These are phyloP conservation scores for Bostrychus sinensis DNA, from an alignment of 2,113 vertebrate genomes.

Conservation along the genomic window DNA sequence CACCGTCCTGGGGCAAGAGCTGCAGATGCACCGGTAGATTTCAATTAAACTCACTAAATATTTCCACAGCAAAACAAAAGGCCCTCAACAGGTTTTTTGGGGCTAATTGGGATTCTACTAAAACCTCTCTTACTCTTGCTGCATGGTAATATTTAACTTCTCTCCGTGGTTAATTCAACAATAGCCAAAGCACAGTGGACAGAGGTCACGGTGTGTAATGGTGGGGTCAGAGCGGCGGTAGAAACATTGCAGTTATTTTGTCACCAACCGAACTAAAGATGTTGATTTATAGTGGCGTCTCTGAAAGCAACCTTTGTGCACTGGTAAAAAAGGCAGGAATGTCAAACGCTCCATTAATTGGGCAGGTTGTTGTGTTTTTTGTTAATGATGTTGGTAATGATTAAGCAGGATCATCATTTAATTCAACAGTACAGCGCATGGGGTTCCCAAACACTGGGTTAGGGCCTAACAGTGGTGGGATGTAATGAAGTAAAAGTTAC, in stretches of 20 bases:
- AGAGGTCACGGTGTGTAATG: conserved; percentile 46
- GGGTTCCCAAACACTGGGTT: too few relatives aligned
- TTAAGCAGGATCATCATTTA: conserved; percentile 46
- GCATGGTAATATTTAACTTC: conserved; percentile 67
- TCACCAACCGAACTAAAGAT: conserved; percentile 58
- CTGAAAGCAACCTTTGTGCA: conserved; percentile 68
- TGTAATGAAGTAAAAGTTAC: too few relatives aligned
- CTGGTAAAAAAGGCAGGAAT: conserved; percentile 72
- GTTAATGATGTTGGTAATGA: conserved; percentile 63
- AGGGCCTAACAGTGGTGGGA: too few relatives aligned
- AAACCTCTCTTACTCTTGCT: background rate
- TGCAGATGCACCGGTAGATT: conserved; percentile 35
- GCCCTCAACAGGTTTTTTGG: background rate
- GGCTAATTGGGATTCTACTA: background rate
- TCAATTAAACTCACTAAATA: background rate
- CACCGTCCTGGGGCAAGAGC: conserved; percentile 28
- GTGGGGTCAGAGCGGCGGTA: conserved; percentile 28
- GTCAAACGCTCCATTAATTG: conserved; percentile 74
- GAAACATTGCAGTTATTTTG: conserved; percentile 56
- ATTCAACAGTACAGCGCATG: background rate
- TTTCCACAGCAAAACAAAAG: background rate
- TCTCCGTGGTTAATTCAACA: conserved; percentile 34
- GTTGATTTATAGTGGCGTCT: conserved; percentile 71
- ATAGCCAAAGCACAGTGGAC: conserved; percentile 25
- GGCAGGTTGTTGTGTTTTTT: conserved; percentile 56